A percentile compares a stretch with the other conserved stretches of the same genome.
These are phyloP conservation scores for Dendroctonus valens DNA, from an alignment of 1,140 invertebrate genomes.

Conservation along the genomic window DNA sequence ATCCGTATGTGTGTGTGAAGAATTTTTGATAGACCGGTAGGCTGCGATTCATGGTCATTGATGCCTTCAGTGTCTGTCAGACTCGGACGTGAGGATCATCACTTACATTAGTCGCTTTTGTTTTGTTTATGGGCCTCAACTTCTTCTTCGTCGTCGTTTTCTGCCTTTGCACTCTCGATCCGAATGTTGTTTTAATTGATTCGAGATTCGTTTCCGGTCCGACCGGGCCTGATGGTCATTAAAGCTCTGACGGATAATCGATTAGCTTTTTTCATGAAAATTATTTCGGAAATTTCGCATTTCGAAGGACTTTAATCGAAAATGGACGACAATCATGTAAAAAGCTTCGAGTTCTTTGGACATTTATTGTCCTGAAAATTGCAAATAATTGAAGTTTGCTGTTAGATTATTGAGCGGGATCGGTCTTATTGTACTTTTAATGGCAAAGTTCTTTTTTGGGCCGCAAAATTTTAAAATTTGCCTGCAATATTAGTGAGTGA, in stretches of 20 bases:
- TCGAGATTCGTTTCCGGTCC: constrained; percentile 11
- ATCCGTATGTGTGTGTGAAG: constrained; percentile 26
- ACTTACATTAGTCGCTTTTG: constrained; percentile 25
- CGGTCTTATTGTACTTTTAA: too few relatives aligned
- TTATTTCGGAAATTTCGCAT: background rate
- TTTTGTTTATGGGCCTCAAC: constrained; percentile 16
- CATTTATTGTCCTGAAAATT: too few relatives aligned
- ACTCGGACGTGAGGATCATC: constrained; percentile 23
- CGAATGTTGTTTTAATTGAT: constrained; percentile 14
- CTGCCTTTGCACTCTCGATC: constrained; percentile 2
- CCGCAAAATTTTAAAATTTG: too few relatives aligned
- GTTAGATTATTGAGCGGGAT: background rate
- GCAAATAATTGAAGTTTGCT: background rate
- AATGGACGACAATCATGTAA: background rate
- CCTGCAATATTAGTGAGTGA: too few relatives aligned
- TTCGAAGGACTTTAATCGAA: too few relatives aligned
- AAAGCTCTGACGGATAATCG: background rate
- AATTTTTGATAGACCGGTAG: constrained; percentile 25
- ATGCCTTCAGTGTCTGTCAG: constrained; percentile 32
- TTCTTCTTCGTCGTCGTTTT: constrained; percentile 4
- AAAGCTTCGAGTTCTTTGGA: background rate
- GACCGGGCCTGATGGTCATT: background rate
- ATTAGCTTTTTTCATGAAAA: background rate
- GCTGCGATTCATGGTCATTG: constrained; percentile 27
- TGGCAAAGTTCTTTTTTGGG: too few relatives aligned